Evolutionary conservation across 2,113 vertebrate species (phyloP), one percentile per base, ranked within the genome.

Genomic region (Mugil cephalus): DNA sequence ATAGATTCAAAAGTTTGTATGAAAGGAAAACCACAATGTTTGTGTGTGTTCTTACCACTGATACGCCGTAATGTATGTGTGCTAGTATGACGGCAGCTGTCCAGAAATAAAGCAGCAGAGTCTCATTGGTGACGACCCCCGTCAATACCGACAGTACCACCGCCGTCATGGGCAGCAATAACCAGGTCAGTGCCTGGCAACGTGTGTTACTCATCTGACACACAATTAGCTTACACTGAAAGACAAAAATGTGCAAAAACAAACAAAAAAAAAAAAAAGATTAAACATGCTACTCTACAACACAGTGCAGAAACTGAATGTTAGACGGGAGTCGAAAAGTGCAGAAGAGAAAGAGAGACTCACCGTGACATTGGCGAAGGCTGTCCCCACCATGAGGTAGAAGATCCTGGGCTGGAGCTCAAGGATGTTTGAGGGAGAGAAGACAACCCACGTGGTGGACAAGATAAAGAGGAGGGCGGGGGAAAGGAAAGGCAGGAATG

Each of bases 151-250:
- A 8, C 1, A 91, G 0, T 68, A 99, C 94, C 59, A 93, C 92
- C 3, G 55, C 51, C 0, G 86, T 84, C 77, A 98, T 96, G 36
- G 97, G 98, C n/a, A 96, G 65, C 87, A 99, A 83, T 90, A 99
- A 80, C 95, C 96, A 97, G 80, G 93, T 97, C 15, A 99, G 89
- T 0, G 97, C 86, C 80, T 95, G 96, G 81, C 98, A 99, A 2
- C 97, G 94, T 0, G 97, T 99, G 88, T 94, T 98, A 84, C 96
- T 99, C 98, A 99, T 99, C 87, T 99, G 98, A 76, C 97, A 99
- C 79, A 99, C 98, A 0, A 99, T 99, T 88, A 99, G 95, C 61
- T 96, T 96, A 89, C 98, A 99, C 98, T 99, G 93, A 24, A 74
- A 56, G 61, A 65, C 1, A 45, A 45, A n/a, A n/a, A n/a, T n/a